Percentiles rank a stretch among this genome's conserved stretches.
These are phyloP conservation scores for Phalacrocorax aristotelis DNA, from an alignment of 2,113 vertebrate genomes.

Conservation along the genomic window DNA sequence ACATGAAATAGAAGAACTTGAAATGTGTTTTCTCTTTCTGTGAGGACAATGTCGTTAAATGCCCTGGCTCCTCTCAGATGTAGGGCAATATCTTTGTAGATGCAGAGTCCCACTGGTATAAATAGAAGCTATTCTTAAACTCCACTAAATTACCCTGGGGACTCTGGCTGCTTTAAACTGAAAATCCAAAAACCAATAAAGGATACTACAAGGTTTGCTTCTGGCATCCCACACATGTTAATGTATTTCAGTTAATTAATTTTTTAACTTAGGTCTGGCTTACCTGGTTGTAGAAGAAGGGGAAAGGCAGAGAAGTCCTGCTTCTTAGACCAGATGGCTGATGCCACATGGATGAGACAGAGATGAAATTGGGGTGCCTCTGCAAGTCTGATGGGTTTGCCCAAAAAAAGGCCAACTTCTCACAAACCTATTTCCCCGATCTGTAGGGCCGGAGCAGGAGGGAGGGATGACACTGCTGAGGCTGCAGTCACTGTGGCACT, in stretches of 20 bases:
- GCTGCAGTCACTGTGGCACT: not conserved
- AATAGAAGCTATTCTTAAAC: constrained; percentile 35
- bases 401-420: not conserved
- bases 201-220: not conserved
- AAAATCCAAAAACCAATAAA: not conserved
- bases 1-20: not conserved
- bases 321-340: not conserved
- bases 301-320: not conserved
- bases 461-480: not conserved
- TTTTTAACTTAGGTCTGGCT: not conserved
- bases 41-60: not conserved
- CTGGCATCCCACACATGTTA: not conserved
- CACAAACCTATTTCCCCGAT: not conserved
- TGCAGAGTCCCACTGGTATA: not conserved
- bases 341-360: accelerated
- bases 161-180: not conserved
- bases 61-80: not conserved
- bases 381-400: not conserved
- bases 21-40: not conserved
- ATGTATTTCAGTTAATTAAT: not conserved
- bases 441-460: not conserved
- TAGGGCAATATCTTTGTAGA: constrained; percentile 18
- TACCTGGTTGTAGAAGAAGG: not conserved
- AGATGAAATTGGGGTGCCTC: not conserved
- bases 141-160: constrained; percentile 12